Percentiles rank a stretch among this genome's conserved stretches.
Evolutionary conservation across 2,113 vertebrate genomes (phyloP).

Genomic region (Dicerorhinus sumatrensis): DNA sequence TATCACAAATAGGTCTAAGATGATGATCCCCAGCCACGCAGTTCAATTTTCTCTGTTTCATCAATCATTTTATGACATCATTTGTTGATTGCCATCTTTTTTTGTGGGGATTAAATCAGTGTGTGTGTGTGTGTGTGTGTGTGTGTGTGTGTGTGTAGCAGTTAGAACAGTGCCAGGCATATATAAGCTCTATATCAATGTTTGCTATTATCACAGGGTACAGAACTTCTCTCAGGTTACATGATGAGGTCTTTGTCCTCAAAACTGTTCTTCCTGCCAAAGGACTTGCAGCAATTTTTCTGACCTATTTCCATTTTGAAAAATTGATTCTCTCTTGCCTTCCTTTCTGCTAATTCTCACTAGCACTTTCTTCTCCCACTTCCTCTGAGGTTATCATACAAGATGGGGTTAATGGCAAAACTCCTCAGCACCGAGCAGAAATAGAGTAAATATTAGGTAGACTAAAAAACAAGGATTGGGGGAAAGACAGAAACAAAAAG

Average conservation of each 20-base stretch:
- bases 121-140: no score
- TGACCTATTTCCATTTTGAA: neutral
- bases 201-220: neutral
- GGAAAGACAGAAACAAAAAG: constrained; percentile 22
- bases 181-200: neutral
- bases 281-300: neutral
- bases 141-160: neutral
- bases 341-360: neutral
- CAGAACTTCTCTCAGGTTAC: neutral
- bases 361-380: neutral
- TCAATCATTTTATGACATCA: neutral
- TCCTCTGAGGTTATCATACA: neutral
- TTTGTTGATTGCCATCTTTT: neutral
- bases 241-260: neutral
- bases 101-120: neutral
- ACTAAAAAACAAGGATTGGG: neutral
- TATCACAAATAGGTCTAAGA: neutral
- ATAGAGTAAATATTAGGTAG: neutral
- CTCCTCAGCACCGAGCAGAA: constrained; percentile 12
- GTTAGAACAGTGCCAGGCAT: neutral
- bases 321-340: neutral
- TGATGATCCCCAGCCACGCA: neutral
- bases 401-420: neutral
- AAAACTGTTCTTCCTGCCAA: neutral
- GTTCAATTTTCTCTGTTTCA: neutral